phyloP scores from a whole-genome alignment of 2,113 vertebrate species.

The Gymnobelideus leadbeateri region DNA sequence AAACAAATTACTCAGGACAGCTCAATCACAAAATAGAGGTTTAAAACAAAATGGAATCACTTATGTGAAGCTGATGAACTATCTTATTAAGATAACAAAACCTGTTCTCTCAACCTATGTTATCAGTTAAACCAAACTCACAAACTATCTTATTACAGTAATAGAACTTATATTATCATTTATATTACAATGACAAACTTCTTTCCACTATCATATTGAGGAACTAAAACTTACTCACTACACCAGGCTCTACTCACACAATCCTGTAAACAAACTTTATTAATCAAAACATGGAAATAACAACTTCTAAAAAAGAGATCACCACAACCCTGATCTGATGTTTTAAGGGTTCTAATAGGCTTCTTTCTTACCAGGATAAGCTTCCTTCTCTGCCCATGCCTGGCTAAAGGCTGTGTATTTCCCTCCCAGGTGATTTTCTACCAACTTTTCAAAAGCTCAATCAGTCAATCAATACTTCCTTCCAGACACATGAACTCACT shows the following conservation, averaged over 20 bases:
- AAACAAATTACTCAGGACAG: neutral
- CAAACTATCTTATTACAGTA: neutral
- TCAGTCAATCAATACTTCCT: too few relatives aligned
- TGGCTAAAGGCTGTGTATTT: too few relatives aligned
- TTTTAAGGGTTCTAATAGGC: too few relatives aligned
- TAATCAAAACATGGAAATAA: too few relatives aligned
- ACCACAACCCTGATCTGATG: too few relatives aligned
- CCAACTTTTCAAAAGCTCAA: too few relatives aligned
- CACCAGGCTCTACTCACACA: neutral
- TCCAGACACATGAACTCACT: too few relatives aligned
- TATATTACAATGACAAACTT: neutral
- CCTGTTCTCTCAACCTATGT: neutral
- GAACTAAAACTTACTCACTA: neutral
- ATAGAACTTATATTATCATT: neutral
- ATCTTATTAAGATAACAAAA: neutral
- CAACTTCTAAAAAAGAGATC: too few relatives aligned
- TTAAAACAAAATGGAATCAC: neutral
- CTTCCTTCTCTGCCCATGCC: too few relatives aligned
- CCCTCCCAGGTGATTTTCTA: too few relatives aligned
- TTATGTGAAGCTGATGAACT: neutral
- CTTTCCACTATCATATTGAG: neutral
- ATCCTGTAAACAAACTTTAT: too few relatives aligned
- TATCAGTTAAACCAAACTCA: neutral
- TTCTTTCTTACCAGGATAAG: too few relatives aligned
- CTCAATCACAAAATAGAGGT: neutral